Base-by-base conservation (phyloP, 2,888 invertebrate species). In the Apodemia zela region DNA sequence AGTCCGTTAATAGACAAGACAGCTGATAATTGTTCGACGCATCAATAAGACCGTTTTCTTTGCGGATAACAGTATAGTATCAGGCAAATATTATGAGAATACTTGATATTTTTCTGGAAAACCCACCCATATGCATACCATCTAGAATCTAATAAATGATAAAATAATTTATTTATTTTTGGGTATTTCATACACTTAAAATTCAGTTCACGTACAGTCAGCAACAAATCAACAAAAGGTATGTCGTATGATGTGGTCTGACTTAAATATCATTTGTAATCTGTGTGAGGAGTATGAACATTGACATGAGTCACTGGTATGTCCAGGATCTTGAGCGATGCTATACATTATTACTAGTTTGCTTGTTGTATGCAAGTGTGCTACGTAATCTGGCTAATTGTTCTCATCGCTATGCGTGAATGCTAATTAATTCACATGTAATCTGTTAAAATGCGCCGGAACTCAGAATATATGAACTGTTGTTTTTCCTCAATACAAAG, bases 241-340 rank as follows among this genome's bases (percentile, higher is more conserved):
- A 42, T 21, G 21, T 21, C 21, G 21, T 21, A 21, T 58, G 54
- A 60, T 58, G 45, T 62, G 21, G 49, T 65, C 42, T 61, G 66
- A 71, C 67, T 75, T 75, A 77, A 70, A 60, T 65, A 67, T 68
- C 67, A 73, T 83, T 83, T 79, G 73, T 77, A 80, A 76, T 73
- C 79, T 67, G 71, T 66, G 71, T 72, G 25, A 54, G 21, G 1
- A 69, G 59, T 62, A 60, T 64, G 64, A 68, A 69, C 21, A 69
- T 67, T 67, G 63, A 60, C 65, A 60, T 80, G 81, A 79, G 63
- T 77, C 79, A 79, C 68, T 62, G 74, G 73, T 68, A 73, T 72
- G 70, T 71, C 80, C 79, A 71, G 71, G 69, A 68, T 68, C 66
- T 58, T 65, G 49, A 58, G 59, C 61, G 66, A 64, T 29, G 47